Base-by-base conservation (phyloP, 2,797 vertebrate species). In the Simalia tracyae region DNA sequence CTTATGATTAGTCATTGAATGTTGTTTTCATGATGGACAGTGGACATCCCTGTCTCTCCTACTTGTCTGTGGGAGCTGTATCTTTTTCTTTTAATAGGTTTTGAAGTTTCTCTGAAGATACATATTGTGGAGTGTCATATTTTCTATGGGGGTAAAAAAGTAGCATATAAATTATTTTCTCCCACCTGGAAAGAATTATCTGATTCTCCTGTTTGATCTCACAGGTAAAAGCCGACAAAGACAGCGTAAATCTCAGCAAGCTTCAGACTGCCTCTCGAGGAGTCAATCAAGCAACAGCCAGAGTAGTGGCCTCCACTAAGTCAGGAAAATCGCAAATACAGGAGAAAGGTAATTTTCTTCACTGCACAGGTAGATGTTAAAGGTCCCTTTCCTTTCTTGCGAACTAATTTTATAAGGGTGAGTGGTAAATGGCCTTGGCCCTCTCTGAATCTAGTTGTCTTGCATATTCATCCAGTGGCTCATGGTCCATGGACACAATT, bases 141-240 rank as follows among this genome's bases (percentile, higher is more conserved):
- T 64, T 66, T 81, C 24, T 5, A 81, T 46, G 42, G 42, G 36
- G 42, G 42, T 42, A 42, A 42, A 42, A 42, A 42, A 42, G 64
- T 36, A 24, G n/a, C n/a, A 22, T 24, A 31, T 31, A 85, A 24
- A 31, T 90, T 46, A 59, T 93, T 0, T 0, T 46, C 10, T 1
- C 4, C 0, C 22, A 60, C 46, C 17, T 0, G 0, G 0, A 59
- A 42, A 95, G 22, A 28, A 50, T 24, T 5, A 9, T 24, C 0
- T 7, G 5, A 50, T 9, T 59, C 59, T 57, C 4, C 81, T 72
- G 0, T 0, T 90, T 94, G 46, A 84, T 57, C 86, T 0, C 90
- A 36, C 97, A 99, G 99, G 99, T 99, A 7, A 99, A 99, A 96
- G 99, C 99, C 0, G 98, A 99, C 95, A 99, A 99, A 96, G 98